Evolutionary conservation across 1,140 invertebrate genomes (phyloP), one percentile per base, ranked within the genome.

Genomic region (Scaptomyza graminum): DNA sequence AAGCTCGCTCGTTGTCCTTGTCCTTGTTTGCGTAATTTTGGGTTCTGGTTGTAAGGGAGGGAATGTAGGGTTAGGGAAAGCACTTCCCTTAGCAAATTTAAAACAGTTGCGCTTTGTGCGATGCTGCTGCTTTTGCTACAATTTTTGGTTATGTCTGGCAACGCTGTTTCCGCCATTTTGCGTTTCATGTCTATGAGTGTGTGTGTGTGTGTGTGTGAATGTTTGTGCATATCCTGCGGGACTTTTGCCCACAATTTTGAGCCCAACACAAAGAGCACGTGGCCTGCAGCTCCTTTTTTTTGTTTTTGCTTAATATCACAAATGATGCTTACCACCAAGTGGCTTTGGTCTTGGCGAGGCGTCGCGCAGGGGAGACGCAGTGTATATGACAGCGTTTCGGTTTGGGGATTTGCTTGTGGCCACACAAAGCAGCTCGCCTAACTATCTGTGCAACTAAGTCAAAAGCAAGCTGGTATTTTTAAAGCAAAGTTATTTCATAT

Each of bases 121-220:
- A 25, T 41, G 25, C 28, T 41, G 28, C 43, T 51, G 47, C 28
- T 31, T 11, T 39, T 39, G 22, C 37, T 47, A 34, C 15, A 49
- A 25, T 50, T 51, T 54, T 31, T 46, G 55, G 43, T 34, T 34
- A 2, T 12, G 39, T 51, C 55, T 67, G 61, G 61, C 61, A 63
- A 63, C 39, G 61, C 61, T 47, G 56, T 28, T 9, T 41, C 31
- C 34, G 49, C 66, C 66, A 69, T 62, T 69, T 69, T 69, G 54
- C 12, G 25, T 47, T 49, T 16, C 22, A 6, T 28, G 34, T 25
- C 11, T 52, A 18, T 18, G 18, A 1, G 18, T 18, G 18, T 22
- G 9, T 62, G 49, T n/a, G n/a, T n/a, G n/a, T n/a, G 18, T 18
- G 18, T 18, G 18, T 22, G 9, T 62, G 49, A 52, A 47, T 31